These are phyloP conservation scores for Lethenteron reissneri DNA, from an alignment of 2,113 vertebrate genomes.

Conservation along the genomic window DNA sequence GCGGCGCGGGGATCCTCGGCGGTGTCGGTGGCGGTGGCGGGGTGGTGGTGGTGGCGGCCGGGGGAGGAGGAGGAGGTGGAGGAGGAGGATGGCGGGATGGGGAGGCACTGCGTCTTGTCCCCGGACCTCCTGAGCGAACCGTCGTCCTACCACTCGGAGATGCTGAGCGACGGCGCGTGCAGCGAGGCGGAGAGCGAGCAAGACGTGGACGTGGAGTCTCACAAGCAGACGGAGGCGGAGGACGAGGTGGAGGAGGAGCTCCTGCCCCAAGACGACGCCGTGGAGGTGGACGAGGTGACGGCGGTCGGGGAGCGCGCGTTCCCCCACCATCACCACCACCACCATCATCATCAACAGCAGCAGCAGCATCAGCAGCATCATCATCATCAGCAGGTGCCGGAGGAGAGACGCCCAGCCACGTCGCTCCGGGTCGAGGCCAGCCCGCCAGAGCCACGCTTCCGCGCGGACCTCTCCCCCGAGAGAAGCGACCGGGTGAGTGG, in stretches of 20 bases:
- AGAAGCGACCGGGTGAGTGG: constrained; percentile 13
- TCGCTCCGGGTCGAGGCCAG: constrained; percentile 8
- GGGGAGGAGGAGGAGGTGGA: too few species aligned
- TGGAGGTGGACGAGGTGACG: background rate
- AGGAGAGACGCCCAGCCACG: constrained; percentile 17
- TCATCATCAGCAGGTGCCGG: constrained; percentile 12
- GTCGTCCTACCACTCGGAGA: constrained; percentile 49
- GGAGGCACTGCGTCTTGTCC: constrained; percentile 41
- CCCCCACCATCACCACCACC: constrained; percentile 20
- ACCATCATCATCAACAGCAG: constrained; percentile 18
- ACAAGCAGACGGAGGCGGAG: constrained; percentile 47
- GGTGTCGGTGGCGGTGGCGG: too few species aligned
- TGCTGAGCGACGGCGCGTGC: constrained; percentile 52
- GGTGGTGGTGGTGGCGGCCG: too few species aligned
- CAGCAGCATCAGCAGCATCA: constrained; percentile 14
- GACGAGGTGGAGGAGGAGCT: constrained; percentile 19
- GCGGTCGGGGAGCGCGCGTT: background rate
- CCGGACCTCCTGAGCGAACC: constrained; percentile 74
- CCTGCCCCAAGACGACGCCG: constrained; percentile 5
- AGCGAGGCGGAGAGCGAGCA: constrained; percentile 41
- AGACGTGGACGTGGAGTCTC: constrained; percentile 75
- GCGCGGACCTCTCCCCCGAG: constrained; percentile 21
- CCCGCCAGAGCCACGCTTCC: constrained; percentile 16
- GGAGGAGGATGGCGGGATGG: constrained; percentile 12
- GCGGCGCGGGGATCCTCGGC: too few species aligned